These are phyloP conservation scores for Alauda arvensis DNA, from an alignment of 2,797 vertebrate genomes.

Conservation along the genomic window DNA sequence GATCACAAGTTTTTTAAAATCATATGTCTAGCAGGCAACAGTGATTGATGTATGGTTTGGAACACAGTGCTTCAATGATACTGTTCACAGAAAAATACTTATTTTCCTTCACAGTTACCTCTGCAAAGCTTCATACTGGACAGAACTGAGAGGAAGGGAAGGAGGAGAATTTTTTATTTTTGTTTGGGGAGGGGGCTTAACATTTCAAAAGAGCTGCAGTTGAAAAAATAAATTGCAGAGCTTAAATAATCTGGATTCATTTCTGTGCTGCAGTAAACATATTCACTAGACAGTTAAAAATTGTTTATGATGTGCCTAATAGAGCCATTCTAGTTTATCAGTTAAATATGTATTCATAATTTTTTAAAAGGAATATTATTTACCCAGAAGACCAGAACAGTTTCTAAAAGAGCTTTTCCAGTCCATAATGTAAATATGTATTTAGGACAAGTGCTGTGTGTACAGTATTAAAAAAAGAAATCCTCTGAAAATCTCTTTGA, in stretches of 20 bases:
- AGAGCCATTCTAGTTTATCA: slow-evolving; percentile 46
- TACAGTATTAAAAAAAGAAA: slow-evolving; percentile 46
- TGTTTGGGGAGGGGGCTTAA: background rate
- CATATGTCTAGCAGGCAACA: background rate
- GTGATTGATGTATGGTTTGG: background rate
- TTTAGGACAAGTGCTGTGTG: slow-evolving; percentile 64
- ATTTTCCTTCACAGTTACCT: background rate
- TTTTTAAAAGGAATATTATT: slow-evolving; percentile 57
- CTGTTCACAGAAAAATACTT: background rate
- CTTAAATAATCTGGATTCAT: slow-evolving; percentile 2
- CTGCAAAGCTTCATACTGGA: background rate
- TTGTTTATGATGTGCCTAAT: slow-evolving; percentile 35
- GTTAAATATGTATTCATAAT: slow-evolving; percentile 59
- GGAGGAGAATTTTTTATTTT: background rate
- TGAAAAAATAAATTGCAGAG: background rate
- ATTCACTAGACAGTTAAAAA: slow-evolving; percentile 9
- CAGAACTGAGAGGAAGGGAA: background rate
- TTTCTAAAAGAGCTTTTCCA: slow-evolving; percentile 52
- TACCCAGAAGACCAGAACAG: slow-evolving; percentile 49
- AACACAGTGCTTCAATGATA: background rate
- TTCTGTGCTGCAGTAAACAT: background rate
- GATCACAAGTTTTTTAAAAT: background rate
- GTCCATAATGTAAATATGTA: slow-evolving; percentile 65
- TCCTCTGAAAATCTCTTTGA: slow-evolving; percentile 60
- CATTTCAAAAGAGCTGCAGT: background rate